Evolutionary conservation across 1,140 invertebrate genomes (phyloP).

Genomic region (Sitophilus oryzae): DNA sequence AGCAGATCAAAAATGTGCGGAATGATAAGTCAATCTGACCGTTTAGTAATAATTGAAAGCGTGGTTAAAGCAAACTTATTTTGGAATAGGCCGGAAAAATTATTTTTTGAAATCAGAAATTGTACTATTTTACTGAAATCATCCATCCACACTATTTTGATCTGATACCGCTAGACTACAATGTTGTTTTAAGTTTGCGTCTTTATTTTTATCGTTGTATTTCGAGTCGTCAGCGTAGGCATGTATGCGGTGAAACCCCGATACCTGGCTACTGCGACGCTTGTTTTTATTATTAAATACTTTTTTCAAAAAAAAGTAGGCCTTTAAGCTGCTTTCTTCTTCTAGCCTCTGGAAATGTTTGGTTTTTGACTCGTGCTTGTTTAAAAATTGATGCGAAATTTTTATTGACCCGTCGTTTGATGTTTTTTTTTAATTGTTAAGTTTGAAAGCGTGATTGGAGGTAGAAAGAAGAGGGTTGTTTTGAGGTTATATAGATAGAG

Average conservation of each 20-base stretch:
- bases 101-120: too few relatives aligned
- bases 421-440: neutral
- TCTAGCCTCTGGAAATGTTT: too few relatives aligned
- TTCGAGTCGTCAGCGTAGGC: neutral
- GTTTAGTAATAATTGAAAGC: too few relatives aligned
- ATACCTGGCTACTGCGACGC: constrained; percentile 11
- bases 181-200: neutral
- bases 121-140: too few relatives aligned
- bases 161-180: too few relatives aligned
- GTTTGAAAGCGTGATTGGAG: neutral
- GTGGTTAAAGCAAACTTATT: too few relatives aligned
- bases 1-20: too few relatives aligned
- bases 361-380: neutral
- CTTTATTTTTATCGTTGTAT: neutral
- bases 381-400: neutral
- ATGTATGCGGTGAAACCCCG: constrained; percentile 5
- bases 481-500: neutral
- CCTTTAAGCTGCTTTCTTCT: neutral
- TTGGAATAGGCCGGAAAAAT: too few relatives aligned
- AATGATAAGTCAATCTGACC: too few relatives aligned
- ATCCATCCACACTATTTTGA: too few relatives aligned
- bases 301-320: neutral
- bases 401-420: neutral
- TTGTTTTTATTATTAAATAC: constrained; percentile 18
- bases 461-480: neutral